Conservation (phyloP, 2,113 vertebrate species). For the Tychaedon coryphoeus region DNA sequence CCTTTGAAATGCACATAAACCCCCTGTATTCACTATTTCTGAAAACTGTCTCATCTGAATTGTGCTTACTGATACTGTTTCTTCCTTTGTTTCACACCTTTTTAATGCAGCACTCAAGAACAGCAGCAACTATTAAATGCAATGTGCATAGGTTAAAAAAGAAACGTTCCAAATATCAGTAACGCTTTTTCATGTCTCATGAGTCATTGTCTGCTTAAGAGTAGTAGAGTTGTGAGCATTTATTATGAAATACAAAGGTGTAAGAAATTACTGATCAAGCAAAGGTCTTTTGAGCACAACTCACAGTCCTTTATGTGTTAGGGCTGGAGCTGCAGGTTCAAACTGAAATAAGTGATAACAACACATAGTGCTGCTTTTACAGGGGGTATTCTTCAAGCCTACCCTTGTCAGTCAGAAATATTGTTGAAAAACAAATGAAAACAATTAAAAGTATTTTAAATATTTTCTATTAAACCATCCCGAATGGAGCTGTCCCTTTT, state of each 20-base stretch:
- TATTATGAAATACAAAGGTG: neutral
- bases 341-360: neutral
- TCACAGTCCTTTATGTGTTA: neutral
- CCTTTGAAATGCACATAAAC: neutral
- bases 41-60: neutral
- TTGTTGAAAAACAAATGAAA: constrained; percentile 5
- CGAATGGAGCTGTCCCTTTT: neutral
- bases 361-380: neutral
- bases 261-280: neutral
- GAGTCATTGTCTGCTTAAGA: neutral
- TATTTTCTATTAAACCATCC: neutral
- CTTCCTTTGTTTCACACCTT: neutral
- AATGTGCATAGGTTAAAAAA: neutral
- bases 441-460: neutral
- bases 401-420: neutral
- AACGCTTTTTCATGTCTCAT: neutral
- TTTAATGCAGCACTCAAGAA: neutral
- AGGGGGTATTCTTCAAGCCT: neutral
- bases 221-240: neutral
- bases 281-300: neutral
- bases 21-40: neutral
- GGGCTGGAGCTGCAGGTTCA: neutral
- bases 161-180: neutral
- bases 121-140: neutral
- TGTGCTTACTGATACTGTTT: neutral